Conservation (phyloP, 2,888 invertebrate genomes). For the Chrysomela aeneicollis region DNA sequence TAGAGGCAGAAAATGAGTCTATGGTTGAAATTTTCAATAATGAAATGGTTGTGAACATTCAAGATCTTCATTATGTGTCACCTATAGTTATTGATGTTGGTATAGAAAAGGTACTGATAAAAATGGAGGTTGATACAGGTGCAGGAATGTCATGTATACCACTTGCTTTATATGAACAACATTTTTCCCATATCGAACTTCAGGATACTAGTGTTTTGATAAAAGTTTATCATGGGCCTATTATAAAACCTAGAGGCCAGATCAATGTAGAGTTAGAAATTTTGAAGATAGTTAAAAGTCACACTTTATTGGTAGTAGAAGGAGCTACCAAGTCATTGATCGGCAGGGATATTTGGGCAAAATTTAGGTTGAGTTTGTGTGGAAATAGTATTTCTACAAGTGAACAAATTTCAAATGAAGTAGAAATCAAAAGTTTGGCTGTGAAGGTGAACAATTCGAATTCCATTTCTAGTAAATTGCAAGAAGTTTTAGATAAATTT, state of each 20-base stretch:
- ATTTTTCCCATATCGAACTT: conserved; percentile 11
- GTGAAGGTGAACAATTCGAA: no score
- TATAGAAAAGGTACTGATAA: background rate
- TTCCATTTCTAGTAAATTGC: no score
- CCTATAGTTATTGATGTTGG: background rate
- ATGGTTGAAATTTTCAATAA: no score
- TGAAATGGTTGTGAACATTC: no score
- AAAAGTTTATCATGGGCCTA: conserved; percentile 21
- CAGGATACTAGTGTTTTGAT: background rate
- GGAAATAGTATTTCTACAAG: background rate
- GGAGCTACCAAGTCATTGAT: conserved; percentile 23
- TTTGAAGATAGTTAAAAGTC: background rate
- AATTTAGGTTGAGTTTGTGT: background rate
- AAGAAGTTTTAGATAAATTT: no score
- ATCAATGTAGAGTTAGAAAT: conserved; percentile 16
- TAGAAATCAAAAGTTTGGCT: conserved; percentile 7
- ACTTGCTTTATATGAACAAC: background rate
- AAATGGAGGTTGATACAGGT: conserved; percentile 18
- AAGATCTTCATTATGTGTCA: no score
- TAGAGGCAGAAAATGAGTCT: no score
- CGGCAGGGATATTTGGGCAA: conserved; percentile 17
- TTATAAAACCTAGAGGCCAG: conserved; percentile 21
- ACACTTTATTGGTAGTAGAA: conserved; percentile 21
- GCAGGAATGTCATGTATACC: conserved; percentile 25
- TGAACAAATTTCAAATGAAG: background rate